Base-by-base conservation (phyloP, 2,888 invertebrate species). In the Eulithis prunata region DNA sequence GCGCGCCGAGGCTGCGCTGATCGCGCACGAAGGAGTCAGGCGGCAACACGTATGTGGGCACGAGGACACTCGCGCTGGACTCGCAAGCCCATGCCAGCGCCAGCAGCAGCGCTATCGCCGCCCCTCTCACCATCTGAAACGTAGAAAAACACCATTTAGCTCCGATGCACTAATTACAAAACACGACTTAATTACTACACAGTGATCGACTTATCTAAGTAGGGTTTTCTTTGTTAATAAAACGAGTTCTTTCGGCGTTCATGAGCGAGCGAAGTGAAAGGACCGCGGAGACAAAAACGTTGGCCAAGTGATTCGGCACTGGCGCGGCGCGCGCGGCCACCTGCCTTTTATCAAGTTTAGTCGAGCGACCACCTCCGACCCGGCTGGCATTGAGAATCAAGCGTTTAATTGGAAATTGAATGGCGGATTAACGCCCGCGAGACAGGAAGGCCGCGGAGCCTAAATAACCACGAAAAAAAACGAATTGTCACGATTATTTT, bases 91-190 rank as follows among this genome's bases (percentile, higher is more conserved):
- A 90, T 79, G 90, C 86, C 88, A 92, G 89, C 90, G 92, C 91
- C 82, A 91, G 79, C 84, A 86, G 76, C 71, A 91, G 85, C 89
- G 88, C 88, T 78, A 90, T 83, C 89, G 89, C 89, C 91, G 89
- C 92, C 91, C 93, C 90, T 91, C 92, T 90, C 90, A 91, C 93
- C 93, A 93, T 93, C 93, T 93, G 93, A 85, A 93, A 84, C 86
- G 86, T 88, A 74, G 71, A 90, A 87, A 87, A 80, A 86, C 81
- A 83, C 78, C 78, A 78, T 78, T 90, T 88, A 89, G 86, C 82
- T 78, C 77, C 75, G 72, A 75, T 76, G 72, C 74, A 78, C 73
- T 69, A 73, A 55, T 72, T 66, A 74, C 67, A 71, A 73, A 73
- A 73, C 71, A 70, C 73, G 71, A 21, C 73, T 72, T 71, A 69